phyloP scores from a whole-genome alignment of 2,888 invertebrate genomes.

The Endomychus coccineus region DNA sequence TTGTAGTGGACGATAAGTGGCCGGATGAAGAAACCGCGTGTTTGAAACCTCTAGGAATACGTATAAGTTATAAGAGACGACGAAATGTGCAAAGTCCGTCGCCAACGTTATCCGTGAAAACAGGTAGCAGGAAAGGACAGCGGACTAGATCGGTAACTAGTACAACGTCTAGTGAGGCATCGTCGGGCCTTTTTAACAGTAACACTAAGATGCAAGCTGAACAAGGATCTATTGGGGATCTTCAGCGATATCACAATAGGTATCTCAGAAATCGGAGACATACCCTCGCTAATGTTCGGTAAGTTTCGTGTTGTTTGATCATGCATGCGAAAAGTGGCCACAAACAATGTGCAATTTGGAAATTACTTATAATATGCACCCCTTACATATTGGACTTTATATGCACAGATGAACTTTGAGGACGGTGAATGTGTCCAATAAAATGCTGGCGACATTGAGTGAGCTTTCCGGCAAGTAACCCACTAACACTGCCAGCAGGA shows the following conservation, averaged over 20 bases:
- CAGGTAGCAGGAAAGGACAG: constrained; percentile 49
- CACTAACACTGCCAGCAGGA: too few species aligned
- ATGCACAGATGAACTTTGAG: too few species aligned
- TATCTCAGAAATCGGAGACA: constrained; percentile 81
- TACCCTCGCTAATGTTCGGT: constrained; percentile 89
- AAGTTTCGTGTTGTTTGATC: too few species aligned
- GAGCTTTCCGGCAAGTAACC: too few species aligned
- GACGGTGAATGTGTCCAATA: too few species aligned
- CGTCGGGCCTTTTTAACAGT: constrained; percentile 38
- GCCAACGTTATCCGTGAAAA: constrained; percentile 53
- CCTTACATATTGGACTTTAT: too few species aligned
- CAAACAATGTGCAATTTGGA: too few species aligned
- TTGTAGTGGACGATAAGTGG: constrained; percentile 30
- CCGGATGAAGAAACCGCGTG: constrained; percentile 50
- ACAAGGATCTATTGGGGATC: constrained; percentile 83
- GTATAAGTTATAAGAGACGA: constrained; percentile 34
- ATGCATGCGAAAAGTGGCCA: too few species aligned
- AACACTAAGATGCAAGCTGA: constrained; percentile 82
- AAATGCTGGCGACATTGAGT: too few species aligned
- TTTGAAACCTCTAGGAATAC: constrained; percentile 45
- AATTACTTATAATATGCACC: too few species aligned
- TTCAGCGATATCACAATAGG: constrained; percentile 80
- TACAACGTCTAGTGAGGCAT: constrained; percentile 38
- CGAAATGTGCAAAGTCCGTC: constrained; percentile 51
- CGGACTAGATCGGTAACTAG: constrained; percentile 33